Base-by-base conservation (phyloP, 2,888 invertebrate genomes). In the Pseudococcus jackbeardsleyi region DNA sequence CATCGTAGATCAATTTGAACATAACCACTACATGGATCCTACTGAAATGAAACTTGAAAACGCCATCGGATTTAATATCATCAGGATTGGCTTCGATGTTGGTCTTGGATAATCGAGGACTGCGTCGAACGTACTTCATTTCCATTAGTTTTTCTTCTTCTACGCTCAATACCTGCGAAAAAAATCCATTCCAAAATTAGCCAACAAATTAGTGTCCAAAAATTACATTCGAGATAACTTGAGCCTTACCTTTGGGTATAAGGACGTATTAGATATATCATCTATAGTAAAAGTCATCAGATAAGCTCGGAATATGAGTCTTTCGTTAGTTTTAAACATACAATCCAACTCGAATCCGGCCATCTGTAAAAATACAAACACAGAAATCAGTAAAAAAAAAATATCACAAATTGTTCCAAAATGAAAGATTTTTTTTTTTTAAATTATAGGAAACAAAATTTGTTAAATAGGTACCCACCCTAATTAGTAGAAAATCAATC, bases 101-200 rank as follows among this genome's bases (percentile, higher is more conserved):
- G 90, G 91, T 93, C 82, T 92, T 92, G 89, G 93, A 92, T 84
- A 93, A 90, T 89, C 92, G 92, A 11, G 94, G 93, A 54, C 94
- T 94, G 22, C 95, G 94, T 11, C 95, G 93, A 0, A 95, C 95
- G 91, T 95, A 95, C 91, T 96, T 96, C 84, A 96, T 91, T 90
- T 96, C 96, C 89, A 96, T 93, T 0, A 96, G 95, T 91, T 95
- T 95, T 91, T 96, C 96, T 90, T 96, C 96, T 90, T 96, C 96
- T 0, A 95, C 94, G 91, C 94, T 94, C 39, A 96, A 91, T 89
- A 96, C 92, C 95, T 95, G 22, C 22, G 22, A 91, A 6, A 64
- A 26, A 87, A 26, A 42, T 89, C 85, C 42, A 26, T 84, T 85
- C 17, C 79, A 54, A 68, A 72, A 33, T 54, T 46, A 86, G 39